Evolutionary conservation across 2,797 vertebrate genomes (phyloP).

Genomic region (Ptychadena robeensis): DNA sequence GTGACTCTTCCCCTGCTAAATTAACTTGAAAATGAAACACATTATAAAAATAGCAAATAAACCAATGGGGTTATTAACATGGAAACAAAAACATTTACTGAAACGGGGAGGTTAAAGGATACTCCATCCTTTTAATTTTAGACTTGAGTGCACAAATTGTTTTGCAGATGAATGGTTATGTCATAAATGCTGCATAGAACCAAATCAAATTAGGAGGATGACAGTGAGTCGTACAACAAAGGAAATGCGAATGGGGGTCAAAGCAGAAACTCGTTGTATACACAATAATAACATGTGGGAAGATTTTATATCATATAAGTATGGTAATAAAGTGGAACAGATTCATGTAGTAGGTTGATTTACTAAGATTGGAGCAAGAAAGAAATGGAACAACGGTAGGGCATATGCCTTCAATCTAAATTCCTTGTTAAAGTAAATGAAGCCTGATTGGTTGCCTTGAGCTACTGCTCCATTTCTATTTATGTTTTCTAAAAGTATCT

Average conservation of each 20-base stretch:
- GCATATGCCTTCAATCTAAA: too few relatives aligned
- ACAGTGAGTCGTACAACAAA: not conserved
- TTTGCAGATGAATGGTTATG: constrained; percentile 16
- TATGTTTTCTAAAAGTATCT: too few relatives aligned
- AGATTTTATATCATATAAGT: not conserved
- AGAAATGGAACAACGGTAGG: too few relatives aligned
- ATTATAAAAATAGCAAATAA: not conserved
- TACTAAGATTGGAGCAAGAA: too few relatives aligned
- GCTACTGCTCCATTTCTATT: too few relatives aligned
- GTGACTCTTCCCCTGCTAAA: not conserved
- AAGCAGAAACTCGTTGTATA: not conserved
- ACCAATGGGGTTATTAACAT: not conserved
- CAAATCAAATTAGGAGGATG: constrained; percentile 4
- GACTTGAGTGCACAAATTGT: constrained; percentile 11
- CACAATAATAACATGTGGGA: not conserved
- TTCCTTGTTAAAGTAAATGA: too few relatives aligned
- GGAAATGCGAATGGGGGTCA: not conserved
- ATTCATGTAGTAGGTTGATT: too few relatives aligned
- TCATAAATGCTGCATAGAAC: constrained; percentile 28
- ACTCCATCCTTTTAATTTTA: constrained; percentile 13
- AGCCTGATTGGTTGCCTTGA: too few relatives aligned
- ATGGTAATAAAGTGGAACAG: too few relatives aligned
- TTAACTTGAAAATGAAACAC: constrained; percentile 4
- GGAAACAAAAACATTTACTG: constrained; percentile 13
- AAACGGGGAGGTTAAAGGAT: constrained; percentile 44